A percentile compares a stretch with the other conserved stretches of the same genome.
These are phyloP conservation scores for Ivindomyrus marchei DNA, from an alignment of 2,113 vertebrate genomes.

Conservation along the genomic window DNA sequence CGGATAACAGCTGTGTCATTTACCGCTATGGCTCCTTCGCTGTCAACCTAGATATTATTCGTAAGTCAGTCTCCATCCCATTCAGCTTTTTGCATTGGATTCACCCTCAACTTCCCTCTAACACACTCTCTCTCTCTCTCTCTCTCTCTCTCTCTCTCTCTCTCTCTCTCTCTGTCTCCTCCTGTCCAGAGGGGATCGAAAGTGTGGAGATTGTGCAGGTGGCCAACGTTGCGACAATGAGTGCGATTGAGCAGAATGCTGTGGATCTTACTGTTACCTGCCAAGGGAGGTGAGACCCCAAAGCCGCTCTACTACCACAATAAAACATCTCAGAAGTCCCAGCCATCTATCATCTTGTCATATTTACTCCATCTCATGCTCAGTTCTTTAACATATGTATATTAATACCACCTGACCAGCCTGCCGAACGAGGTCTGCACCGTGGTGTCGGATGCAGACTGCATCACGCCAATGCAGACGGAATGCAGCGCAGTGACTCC, in stretches of 20 bases:
- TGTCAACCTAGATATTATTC: constrained; percentile 69
- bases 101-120: background rate
- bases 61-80: constrained; percentile 63
- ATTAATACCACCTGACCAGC: constrained; percentile 46
- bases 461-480: constrained; percentile 62
- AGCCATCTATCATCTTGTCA: background rate
- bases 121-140: too few species aligned
- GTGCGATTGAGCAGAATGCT: constrained; percentile 60
- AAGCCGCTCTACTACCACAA: background rate
- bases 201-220: constrained; percentile 82
- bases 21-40: constrained; percentile 84
- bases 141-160: background rate
- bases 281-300: constrained; percentile 75
- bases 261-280: constrained; percentile 84
- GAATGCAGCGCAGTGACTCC: constrained; percentile 67
- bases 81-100: background rate
- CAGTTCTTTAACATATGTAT: background rate
- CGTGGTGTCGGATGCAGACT: constrained; percentile 76
- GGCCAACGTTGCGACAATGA: constrained; percentile 55
- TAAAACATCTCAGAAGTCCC: background rate
- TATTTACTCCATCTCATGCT: background rate
- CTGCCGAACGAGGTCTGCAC: constrained; percentile 82
- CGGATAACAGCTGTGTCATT: constrained; percentile 61
- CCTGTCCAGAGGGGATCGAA: constrained; percentile 78
- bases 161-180: background rate